Evolutionary conservation across 2,113 vertebrate species (phyloP).

Genomic region (Nesogale talazaci): DNA sequence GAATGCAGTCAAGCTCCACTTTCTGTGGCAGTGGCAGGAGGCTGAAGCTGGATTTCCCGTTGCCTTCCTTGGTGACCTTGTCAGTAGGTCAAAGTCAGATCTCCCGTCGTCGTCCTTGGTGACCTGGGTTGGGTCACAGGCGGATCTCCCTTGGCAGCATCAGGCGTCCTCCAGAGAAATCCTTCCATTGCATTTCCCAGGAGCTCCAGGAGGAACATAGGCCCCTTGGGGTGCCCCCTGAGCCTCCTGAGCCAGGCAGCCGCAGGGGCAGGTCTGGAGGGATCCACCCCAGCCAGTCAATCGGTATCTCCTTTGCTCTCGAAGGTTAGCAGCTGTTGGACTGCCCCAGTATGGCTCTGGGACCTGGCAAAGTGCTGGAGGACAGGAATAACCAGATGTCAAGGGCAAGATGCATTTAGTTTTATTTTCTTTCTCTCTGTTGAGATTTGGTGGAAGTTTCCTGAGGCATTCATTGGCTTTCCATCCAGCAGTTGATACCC

Average conservation of each 20-base stretch:
- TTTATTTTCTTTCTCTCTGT: too few relatives aligned
- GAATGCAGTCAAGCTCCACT: too few relatives aligned
- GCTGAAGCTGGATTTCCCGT: rapidly evolving
- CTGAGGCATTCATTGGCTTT: too few relatives aligned
- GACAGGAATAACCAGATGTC: too few relatives aligned
- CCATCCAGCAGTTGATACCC: too few relatives aligned
- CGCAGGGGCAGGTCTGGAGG: rapidly evolving
- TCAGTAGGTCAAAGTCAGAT: rapidly evolving
- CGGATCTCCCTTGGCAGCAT: rapidly evolving
- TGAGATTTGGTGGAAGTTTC: too few relatives aligned
- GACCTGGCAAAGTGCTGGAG: rapidly evolving
- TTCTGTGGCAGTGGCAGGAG: neutral
- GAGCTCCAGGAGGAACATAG: too few relatives aligned
- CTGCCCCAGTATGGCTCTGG: rapidly evolving
- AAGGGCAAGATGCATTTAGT: neutral
- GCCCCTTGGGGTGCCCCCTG: rapidly evolving
- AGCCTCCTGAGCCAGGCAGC: rapidly evolving
- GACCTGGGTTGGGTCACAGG: rapidly evolving
- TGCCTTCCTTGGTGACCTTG: too few relatives aligned
- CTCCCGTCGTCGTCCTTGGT: rapidly evolving
- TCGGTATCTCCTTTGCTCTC: too few relatives aligned
- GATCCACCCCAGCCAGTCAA: rapidly evolving
- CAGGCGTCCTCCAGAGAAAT: rapidly evolving
- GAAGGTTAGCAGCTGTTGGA: too few relatives aligned
- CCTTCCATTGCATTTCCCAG: too few relatives aligned